Evolutionary conservation across 2,888 invertebrate species (phyloP).

Genomic region (Ophioninae sp.): DNA sequence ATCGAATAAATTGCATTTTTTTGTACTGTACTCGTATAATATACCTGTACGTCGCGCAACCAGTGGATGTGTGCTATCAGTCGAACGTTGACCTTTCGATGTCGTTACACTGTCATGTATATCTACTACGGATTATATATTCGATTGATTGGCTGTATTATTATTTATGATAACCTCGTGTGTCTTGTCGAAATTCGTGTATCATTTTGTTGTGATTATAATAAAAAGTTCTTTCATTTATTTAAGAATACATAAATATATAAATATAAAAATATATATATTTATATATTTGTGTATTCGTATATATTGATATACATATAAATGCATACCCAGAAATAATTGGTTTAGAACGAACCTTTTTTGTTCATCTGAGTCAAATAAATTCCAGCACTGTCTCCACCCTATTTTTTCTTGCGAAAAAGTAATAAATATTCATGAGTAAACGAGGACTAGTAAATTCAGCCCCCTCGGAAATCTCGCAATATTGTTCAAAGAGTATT

Average conservation of each 20-base stretch:
- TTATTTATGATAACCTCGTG: slow-evolving; percentile 64
- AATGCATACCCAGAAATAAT: too few species aligned
- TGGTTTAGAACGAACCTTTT: neutral
- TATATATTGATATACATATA: too few species aligned
- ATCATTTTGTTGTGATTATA: slow-evolving; percentile 50
- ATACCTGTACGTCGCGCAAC: slow-evolving; percentile 71
- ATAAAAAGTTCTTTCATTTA: slow-evolving; percentile 17
- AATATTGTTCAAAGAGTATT: too few species aligned
- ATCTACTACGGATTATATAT: slow-evolving; percentile 64
- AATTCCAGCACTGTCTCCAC: neutral
- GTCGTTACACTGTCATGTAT: slow-evolving; percentile 76
- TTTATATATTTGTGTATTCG: too few species aligned
- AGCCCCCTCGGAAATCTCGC: neutral
- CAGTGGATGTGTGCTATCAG: slow-evolving; percentile 77
- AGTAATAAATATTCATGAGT: neutral
- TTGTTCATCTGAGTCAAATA: neutral
- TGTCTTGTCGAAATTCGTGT: slow-evolving; percentile 70
- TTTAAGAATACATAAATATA: neutral
- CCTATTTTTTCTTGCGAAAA: neutral
- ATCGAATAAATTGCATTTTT: slow-evolving; percentile 75
- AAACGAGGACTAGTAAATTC: neutral
- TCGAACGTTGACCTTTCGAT: slow-evolving; percentile 76
- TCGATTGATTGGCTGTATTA: slow-evolving; percentile 70
- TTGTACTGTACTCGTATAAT: slow-evolving; percentile 73
- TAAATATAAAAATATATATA: too few species aligned